A percentile compares a stretch with the other conserved stretches of the same genome.
phyloP scores from a whole-genome alignment of 1,140 invertebrate species.

The Heliconius melpomene region DNA sequence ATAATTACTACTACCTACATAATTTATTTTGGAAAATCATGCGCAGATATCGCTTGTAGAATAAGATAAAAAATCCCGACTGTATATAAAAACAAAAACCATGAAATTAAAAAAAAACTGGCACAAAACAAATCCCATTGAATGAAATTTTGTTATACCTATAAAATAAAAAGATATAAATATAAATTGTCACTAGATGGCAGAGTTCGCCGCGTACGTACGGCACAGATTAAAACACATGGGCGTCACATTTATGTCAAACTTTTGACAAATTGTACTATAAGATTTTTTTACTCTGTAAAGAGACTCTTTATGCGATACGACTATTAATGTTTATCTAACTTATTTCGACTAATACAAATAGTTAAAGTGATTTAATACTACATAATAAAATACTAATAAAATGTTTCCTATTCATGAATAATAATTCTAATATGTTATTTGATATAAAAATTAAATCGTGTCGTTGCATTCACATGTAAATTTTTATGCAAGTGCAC shows the following conservation, averaged over 20 bases:
- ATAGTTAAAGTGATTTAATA: neutral
- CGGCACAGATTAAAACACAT: constrained; percentile 2
- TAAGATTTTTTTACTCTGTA: neutral
- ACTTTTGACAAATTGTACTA: neutral
- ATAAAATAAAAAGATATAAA: no score
- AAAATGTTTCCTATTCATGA: neutral
- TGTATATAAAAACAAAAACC: no score
- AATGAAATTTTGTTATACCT: no score
- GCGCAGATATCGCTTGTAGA: no score
- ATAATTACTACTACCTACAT: no score
- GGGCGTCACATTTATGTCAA: neutral
- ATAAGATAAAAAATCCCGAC: no score
- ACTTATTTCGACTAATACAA: neutral
- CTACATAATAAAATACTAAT: neutral
- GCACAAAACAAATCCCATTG: no score
- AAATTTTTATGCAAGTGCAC: constrained; percentile 34
- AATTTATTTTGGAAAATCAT: no score
- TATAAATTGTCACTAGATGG: no score
- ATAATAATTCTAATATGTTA: neutral
- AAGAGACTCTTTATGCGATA: constrained; percentile 11
- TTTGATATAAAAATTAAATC: neutral
- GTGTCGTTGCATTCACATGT: neutral
- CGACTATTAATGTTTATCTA: neutral
- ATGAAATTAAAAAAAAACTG: no score
- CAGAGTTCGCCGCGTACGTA: no score